Evolutionary conservation across 2,888 invertebrate species (phyloP), one percentile per base, ranked within the genome.

Genomic region (Nemapogon koenigi): DNA sequence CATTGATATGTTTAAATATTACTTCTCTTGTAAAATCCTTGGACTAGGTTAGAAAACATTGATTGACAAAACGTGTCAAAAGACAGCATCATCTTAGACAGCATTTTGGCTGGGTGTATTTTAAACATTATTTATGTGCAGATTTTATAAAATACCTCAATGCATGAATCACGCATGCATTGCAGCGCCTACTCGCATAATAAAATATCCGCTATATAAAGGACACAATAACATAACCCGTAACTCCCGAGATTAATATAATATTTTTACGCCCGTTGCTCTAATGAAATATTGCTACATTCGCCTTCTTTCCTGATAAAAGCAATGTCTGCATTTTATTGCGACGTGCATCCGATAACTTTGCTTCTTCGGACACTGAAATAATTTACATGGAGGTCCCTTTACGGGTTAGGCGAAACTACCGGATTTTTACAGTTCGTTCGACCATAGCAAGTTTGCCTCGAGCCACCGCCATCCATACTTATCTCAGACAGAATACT

Each of bases 211-310:
- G 45, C 48, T 57, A 53, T 56, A 66, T 60, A 59, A 57, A 59
- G 57, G 52, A 60, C 55, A 62, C 59, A 67, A 65, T 63, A 58
- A 60, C 60, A 54, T 58, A 57, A 56, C 54, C 55, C 58, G 62
- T 64, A 66, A 67, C 62, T 67, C 61, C 46, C 51, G 55, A 64
- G 65, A 70, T 71, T 71, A 69, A 68, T 69, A 65, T 63, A 63
- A 72, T 67, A 72, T 66, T 68, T 71, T 71, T 69, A 60, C 62
- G 58, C 55, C 51, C 50, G 43, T 44, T 63, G 58, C 53, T 51
- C 60, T 70, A 71, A 71, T 73, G 72, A 76, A 68, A 68, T 72
- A 73, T 70, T 65, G 71, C 71, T 68, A 61, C 64, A 60, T 65
- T 67, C 61, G 58, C 55, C 57, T 63, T 64, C 62, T 59, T 62